Conservation (phyloP, 2,888 invertebrate species). For the Diachrysia chrysitis region DNA sequence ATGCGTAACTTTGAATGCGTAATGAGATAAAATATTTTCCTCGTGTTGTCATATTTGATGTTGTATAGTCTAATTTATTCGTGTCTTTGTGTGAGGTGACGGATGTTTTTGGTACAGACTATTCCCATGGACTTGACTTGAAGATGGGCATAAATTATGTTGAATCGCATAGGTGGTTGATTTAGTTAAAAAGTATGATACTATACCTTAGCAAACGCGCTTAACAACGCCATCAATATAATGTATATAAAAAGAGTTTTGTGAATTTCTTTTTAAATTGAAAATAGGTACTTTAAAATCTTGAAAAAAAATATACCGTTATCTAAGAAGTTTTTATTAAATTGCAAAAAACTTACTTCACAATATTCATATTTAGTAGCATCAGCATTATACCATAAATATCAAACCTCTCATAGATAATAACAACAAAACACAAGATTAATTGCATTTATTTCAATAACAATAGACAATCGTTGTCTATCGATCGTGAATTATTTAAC, state of each 20-base stretch:
- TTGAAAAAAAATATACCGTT: too few relatives aligned
- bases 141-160: slow-evolving; percentile 36
- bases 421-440: slow-evolving; percentile 75
- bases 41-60: slow-evolving; percentile 81
- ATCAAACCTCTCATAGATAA: slow-evolving; percentile 30
- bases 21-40: slow-evolving; percentile 88
- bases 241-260: too few relatives aligned
- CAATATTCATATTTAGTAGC: slow-evolving; percentile 23
- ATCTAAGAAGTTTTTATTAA: neutral
- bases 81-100: slow-evolving; percentile 69
- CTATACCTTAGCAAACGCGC: neutral
- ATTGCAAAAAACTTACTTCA: neutral
- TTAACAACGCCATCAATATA: neutral
- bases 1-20: slow-evolving; percentile 77
- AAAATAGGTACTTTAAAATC: too few relatives aligned
- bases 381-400: slow-evolving; percentile 44
- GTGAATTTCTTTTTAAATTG: too few relatives aligned
- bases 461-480: slow-evolving; percentile 64
- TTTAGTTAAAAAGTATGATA: neutral
- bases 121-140: slow-evolving; percentile 55
- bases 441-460: slow-evolving; percentile 80
- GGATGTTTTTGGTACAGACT: slow-evolving; percentile 56
- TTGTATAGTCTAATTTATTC: slow-evolving; percentile 78
- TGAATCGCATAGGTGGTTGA: neutral
- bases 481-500: slow-evolving; percentile 58